A percentile compares a stretch with the other conserved stretches of the same genome.
These are phyloP conservation scores for Nasonia oneida DNA, from an alignment of 2,888 invertebrate genomes.

Conservation along the genomic window DNA sequence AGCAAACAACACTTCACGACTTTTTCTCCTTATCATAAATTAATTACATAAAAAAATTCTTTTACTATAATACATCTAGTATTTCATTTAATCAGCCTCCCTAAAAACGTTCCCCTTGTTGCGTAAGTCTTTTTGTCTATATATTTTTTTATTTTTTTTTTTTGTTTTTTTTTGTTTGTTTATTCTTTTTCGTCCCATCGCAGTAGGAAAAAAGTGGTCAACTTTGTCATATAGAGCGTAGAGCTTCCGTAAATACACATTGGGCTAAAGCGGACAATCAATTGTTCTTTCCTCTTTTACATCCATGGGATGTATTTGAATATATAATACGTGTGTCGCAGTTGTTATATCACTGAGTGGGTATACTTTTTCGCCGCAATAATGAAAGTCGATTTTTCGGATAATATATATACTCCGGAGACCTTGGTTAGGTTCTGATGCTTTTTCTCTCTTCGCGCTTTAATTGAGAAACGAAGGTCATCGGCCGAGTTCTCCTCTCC, in stretches of 20 bases:
- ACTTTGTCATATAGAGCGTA: slow-evolving; percentile 70
- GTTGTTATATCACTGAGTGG: slow-evolving; percentile 47
- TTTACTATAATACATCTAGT: slow-evolving; percentile 78
- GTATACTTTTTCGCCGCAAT: slow-evolving; percentile 33
- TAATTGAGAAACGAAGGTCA: slow-evolving; percentile 69
- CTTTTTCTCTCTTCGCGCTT: slow-evolving; percentile 64
- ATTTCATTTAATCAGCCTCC: slow-evolving; percentile 74
- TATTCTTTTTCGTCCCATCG: slow-evolving; percentile 60
- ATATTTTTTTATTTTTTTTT: slow-evolving; percentile 60
- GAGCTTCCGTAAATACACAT: slow-evolving; percentile 52
- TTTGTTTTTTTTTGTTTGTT: slow-evolving; percentile 58
- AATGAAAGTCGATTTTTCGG: slow-evolving; percentile 55
- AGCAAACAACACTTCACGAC: slow-evolving; percentile 73
- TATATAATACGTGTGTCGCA: slow-evolving; percentile 45
- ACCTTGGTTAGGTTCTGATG: slow-evolving; percentile 51
- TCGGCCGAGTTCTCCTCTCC: slow-evolving; percentile 62
- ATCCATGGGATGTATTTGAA: slow-evolving; percentile 62
- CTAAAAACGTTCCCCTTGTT: slow-evolving; percentile 71
- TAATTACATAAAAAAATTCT: slow-evolving; percentile 77
- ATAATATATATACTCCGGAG: slow-evolving; percentile 45
- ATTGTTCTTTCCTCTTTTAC: slow-evolving; percentile 57
- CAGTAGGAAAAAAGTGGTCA: slow-evolving; percentile 75
- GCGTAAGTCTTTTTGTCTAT: slow-evolving; percentile 71
- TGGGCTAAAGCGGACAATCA: slow-evolving; percentile 47
- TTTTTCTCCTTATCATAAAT: slow-evolving; percentile 75